Base-by-base conservation (phyloP, 2,113 vertebrate genomes). In the Benitochromis conjunctus region DNA sequence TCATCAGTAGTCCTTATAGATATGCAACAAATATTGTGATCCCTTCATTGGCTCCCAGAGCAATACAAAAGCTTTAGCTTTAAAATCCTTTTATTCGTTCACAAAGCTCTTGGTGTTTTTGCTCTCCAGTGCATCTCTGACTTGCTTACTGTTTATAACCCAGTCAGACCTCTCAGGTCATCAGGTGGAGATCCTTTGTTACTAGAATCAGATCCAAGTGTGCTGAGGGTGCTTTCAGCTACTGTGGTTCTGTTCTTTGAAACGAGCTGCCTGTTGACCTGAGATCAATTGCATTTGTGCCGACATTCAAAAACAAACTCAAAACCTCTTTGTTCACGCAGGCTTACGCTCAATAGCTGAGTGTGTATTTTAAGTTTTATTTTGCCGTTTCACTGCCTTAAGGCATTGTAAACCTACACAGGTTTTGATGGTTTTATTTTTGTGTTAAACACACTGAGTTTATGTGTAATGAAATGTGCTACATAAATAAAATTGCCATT, bases 41-140 rank as follows among this genome's bases (percentile, higher is more conserved):
- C 3, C 19, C 4, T 66, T 66, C 62, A 41, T 66, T 66, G 1
- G 11, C 12, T 66, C 7, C 36, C 62, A 66, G 36, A 41, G 36
- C 12, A 66, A 66, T 41, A 24, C 0, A 66, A 36, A 41, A 24
- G 60, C 34, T 64, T 66, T 24, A 66, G 19, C 62, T 66, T 0
- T 41, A 66, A 66, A 66, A 66, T 66, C 12, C n/a, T 9, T 41
- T 41, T 66, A 14, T 24, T 0, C 1, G 0, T 66, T 41, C 62
- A 66, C 0, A 24, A 36, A 41, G 62, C 62, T 66, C 21, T 9
- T 41, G 7, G 41, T 41, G 62, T 36, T 66, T 66, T 41, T 41
- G 1, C 4, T 66, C 6, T 64, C 36, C 36, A 14, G 7, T 41
- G 41, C 36, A 66, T 41, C 14, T 66, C 62, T 24, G 62, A 24